Percentiles rank a stretch among this genome's conserved stretches.
These are phyloP conservation scores for Progne subis DNA, from an alignment of 2,113 vertebrate species.

Conservation along the genomic window DNA sequence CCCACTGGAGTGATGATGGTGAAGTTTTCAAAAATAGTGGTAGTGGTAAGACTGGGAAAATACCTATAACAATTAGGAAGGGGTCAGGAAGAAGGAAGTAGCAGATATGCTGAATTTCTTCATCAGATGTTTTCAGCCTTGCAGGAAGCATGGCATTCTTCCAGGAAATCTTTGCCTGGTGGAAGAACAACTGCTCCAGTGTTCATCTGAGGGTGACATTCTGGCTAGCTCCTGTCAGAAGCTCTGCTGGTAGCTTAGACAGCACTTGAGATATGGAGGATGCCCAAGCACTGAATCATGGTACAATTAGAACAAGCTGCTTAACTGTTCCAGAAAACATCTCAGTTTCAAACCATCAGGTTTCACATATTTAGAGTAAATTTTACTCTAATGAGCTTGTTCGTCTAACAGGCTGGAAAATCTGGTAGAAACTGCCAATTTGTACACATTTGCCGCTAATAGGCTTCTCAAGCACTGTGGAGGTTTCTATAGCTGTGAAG, in stretches of 20 bases:
- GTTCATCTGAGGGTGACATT: neutral
- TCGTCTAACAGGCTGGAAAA: constrained; percentile 15
- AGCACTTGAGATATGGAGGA: neutral
- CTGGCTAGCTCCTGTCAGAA: neutral
- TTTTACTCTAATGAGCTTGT: neutral
- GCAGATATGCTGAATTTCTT: neutral
- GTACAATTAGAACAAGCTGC: neutral
- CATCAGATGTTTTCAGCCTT: neutral
- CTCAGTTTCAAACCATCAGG: constrained; percentile 15
- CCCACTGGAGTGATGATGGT: neutral
- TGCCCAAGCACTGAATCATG: constrained; percentile 18
- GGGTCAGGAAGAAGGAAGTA: fast-evolving
- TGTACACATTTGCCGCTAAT: constrained; percentile 17
- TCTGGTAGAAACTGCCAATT: constrained; percentile 7
- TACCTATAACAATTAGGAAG: neutral
- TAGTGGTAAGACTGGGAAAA: neutral
- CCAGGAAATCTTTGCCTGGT: neutral
- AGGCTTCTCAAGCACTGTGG: neutral
- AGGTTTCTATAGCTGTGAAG: neutral
- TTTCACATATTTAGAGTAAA: constrained; percentile 48
- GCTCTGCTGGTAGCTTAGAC: neutral
- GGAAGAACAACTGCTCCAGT: neutral
- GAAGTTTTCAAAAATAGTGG: neutral
- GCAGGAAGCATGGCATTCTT: neutral
- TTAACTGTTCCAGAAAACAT: constrained; percentile 24